Conservation (phyloP, 2,113 vertebrate genomes). For the Andinoacara biseriatus region DNA sequence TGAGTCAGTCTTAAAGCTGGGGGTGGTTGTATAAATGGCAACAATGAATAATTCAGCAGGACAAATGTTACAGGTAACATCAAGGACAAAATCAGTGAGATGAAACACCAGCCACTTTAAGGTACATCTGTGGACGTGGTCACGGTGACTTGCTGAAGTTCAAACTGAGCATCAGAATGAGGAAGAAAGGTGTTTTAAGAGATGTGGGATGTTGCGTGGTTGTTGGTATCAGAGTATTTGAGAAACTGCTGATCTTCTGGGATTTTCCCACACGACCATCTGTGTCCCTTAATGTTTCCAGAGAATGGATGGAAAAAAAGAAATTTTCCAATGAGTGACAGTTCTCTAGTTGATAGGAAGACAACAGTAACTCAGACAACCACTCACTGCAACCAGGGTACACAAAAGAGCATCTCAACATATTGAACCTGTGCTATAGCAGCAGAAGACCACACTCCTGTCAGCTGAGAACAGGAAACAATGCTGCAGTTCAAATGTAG, state of each 20-base stretch:
- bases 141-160: not conserved
- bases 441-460: no score
- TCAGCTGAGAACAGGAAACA: no score
- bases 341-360: not conserved
- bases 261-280: not conserved
- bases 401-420: no score
- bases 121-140: not conserved
- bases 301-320: not conserved
- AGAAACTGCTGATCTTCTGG: not conserved
- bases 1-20: constrained; percentile 24
- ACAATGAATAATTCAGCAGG: not conserved
- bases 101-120: not conserved
- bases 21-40: not conserved
- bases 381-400: not conserved
- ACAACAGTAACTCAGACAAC: not conserved
- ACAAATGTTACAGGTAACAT: not conserved
- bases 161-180: not conserved
- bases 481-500: no score
- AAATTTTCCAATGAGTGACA: not conserved
- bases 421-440: no score
- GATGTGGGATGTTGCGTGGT: not conserved
- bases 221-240: not conserved
- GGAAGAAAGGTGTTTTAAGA: not conserved
- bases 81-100: not conserved
- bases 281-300: not conserved